Evolutionary conservation across 2,113 vertebrate genomes (phyloP).

Genomic region (rabbit (Oryctolagus cuniculus)): DNA sequence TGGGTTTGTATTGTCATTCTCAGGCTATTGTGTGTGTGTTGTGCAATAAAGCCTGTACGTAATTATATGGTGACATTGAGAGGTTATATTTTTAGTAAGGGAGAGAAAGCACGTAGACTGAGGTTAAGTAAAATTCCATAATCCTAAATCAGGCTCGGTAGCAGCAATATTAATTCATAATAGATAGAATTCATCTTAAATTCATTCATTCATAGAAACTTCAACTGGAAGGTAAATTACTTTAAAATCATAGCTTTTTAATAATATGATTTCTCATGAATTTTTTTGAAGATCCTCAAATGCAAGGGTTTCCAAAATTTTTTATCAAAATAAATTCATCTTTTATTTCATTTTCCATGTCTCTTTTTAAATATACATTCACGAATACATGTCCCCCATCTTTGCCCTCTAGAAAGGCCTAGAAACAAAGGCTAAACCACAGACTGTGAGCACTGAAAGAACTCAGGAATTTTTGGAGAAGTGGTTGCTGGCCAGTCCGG

Average conservation of each 20-base stretch:
- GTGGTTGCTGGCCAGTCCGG: neutral
- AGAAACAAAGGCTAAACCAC: neutral
- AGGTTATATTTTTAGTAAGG: conserved; percentile 39
- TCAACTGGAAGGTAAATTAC: too few relatives aligned
- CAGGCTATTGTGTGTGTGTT: neutral
- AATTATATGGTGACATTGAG: conserved; percentile 43
- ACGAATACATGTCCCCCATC: neutral
- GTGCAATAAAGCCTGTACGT: neutral
- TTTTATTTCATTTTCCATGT: too few relatives aligned
- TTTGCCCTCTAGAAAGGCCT: neutral
- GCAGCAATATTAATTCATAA: conserved; percentile 23
- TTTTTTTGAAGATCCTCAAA: too few relatives aligned
- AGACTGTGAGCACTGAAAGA: neutral
- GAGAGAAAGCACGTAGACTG: conserved; percentile 21
- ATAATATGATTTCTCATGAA: too few relatives aligned
- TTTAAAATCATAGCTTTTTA: too few relatives aligned
- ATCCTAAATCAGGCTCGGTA: conserved; percentile 49
- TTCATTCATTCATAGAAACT: neutral
- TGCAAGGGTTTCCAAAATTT: too few relatives aligned
- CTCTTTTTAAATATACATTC: neutral
- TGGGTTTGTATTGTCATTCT: neutral
- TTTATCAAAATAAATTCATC: too few relatives aligned
- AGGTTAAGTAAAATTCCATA: conserved; percentile 57
- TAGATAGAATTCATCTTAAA: conserved; percentile 38
- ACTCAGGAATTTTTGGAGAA: neutral